Conservation (phyloP, 2,888 invertebrate species). For the Drosophila lacicola region DNA sequence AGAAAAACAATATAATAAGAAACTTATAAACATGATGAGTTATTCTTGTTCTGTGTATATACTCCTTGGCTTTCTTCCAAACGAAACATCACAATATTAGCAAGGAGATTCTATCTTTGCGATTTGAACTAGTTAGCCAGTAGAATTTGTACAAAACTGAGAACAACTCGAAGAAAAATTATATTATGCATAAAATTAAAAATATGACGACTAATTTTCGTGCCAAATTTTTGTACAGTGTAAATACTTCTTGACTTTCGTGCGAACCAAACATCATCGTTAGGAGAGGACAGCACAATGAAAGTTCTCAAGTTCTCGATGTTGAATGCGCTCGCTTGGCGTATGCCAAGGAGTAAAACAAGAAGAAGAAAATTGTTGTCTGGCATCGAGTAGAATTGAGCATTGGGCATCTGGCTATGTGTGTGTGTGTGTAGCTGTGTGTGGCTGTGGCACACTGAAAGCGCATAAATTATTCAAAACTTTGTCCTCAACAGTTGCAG, state of each 20-base stretch:
- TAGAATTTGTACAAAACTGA: not conserved
- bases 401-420: slow-evolving; percentile 21
- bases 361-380: slow-evolving; percentile 13
- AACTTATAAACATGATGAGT: too few species aligned
- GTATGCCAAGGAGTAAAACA: slow-evolving; percentile 8
- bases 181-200: not conserved
- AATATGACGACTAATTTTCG: not conserved
- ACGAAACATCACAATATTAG: too few species aligned
- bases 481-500: slow-evolving; percentile 51
- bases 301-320: slow-evolving; percentile 32
- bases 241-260: slow-evolving; percentile 7
- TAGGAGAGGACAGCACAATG: slow-evolving; percentile 13
- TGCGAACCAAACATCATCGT: slow-evolving; percentile 24
- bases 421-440: slow-evolving; percentile 33
- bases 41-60: too few species aligned
- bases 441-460: slow-evolving; percentile 43
- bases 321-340: slow-evolving; percentile 26
- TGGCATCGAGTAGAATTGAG: slow-evolving; percentile 34
- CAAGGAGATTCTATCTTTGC: too few species aligned
- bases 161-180: not conserved
- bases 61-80: too few species aligned
- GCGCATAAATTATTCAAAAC: slow-evolving; percentile 70
- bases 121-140: too few species aligned
- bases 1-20: too few species aligned
- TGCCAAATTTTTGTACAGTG: slow-evolving; percentile 11